Conservation (phyloP, 2,113 vertebrate genomes). For the Petromus typicus region DNA sequence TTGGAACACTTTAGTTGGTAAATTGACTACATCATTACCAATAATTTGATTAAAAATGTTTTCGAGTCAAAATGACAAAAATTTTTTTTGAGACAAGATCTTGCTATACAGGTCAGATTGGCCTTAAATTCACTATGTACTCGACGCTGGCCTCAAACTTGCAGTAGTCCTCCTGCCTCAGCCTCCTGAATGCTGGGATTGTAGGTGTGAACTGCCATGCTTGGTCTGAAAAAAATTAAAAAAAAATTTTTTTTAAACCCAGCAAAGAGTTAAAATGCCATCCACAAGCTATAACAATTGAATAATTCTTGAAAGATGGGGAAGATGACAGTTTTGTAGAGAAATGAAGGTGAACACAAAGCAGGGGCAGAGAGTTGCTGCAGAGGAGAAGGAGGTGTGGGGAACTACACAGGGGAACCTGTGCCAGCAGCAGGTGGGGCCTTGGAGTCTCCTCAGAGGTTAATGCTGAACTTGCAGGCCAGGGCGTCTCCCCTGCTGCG, state of each 20-base stretch:
- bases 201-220: not conserved
- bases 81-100: not conserved
- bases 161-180: not conserved
- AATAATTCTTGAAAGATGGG: not conserved
- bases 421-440: not conserved
- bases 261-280: not conserved
- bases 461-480: not conserved
- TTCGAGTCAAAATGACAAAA: not conserved
- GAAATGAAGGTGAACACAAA: not conserved
- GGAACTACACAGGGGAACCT: rapidly evolving
- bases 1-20: not conserved
- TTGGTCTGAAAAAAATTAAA: not conserved
- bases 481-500: not conserved
- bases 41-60: not conserved
- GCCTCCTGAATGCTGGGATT: not conserved
- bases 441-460: not conserved
- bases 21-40: not conserved
- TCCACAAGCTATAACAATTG: not conserved
- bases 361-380: too few species aligned
- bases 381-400: too few species aligned
- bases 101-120: not conserved
- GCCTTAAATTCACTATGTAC: not conserved
- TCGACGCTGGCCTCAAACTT: not conserved
- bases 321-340: not conserved
- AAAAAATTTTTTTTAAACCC: not conserved